Evolutionary conservation across 1,140 invertebrate genomes (phyloP).

Genomic region (Diabrotica undecimpunctata): DNA sequence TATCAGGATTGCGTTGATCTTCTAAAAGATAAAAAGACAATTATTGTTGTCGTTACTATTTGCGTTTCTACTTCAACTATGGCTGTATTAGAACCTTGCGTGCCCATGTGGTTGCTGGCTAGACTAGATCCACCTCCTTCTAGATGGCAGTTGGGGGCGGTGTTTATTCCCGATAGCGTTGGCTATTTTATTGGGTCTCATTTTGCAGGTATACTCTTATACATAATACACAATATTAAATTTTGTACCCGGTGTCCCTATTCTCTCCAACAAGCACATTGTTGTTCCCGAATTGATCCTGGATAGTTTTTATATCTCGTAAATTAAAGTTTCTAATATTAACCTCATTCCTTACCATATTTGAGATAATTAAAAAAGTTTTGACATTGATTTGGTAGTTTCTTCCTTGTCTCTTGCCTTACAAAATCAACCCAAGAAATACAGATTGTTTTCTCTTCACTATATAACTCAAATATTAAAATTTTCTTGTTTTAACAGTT

Average conservation of each 20-base stretch:
- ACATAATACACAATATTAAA: not conserved
- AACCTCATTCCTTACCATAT: no score
- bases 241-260: not conserved
- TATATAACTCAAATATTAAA: no score
- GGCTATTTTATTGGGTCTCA: constrained; percentile 80
- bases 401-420: no score
- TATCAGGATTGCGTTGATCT: constrained; percentile 54
- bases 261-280: no score
- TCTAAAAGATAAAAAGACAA: constrained; percentile 56
- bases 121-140: constrained; percentile 68
- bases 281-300: no score
- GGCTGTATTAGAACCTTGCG: constrained; percentile 75
- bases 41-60: constrained; percentile 64
- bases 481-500: no score
- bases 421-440: no score
- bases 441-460: no score
- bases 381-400: no score
- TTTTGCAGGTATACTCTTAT: constrained; percentile 57
- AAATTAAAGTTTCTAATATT: no score
- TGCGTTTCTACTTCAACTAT: constrained; percentile 73
- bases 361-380: no score
- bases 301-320: no score
- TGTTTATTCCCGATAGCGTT: constrained; percentile 79
- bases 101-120: constrained; percentile 77
- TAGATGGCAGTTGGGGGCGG: constrained; percentile 75